phyloP scores from a whole-genome alignment of 2,113 vertebrate genomes.

The Centropristis striata region DNA sequence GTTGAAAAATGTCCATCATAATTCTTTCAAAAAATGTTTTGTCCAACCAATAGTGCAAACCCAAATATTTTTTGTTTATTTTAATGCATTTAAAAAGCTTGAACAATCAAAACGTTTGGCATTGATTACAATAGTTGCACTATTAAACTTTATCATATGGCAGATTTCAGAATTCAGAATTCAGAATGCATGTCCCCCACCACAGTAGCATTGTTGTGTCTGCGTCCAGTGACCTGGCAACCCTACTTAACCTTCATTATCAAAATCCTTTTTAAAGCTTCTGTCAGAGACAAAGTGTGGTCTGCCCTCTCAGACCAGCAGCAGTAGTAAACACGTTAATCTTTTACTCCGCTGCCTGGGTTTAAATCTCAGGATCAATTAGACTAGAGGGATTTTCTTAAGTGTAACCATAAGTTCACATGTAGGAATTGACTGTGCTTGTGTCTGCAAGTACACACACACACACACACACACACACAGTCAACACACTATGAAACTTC shows the following conservation, averaged over 20 bases:
- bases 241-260: constrained; percentile 41
- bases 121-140: background rate
- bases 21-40: background rate
- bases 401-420: constrained; percentile 18
- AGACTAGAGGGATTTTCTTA: constrained; percentile 40
- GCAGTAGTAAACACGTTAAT: constrained; percentile 55
- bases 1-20: background rate
- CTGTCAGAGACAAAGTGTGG: constrained; percentile 17
- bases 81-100: background rate
- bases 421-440: background rate
- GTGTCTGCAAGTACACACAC: constrained; percentile 5
- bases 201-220: constrained; percentile 10
- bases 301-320: background rate
- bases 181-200: too few species aligned
- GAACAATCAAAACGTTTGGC: background rate
- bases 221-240: constrained; percentile 1
- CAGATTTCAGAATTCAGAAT: background rate
- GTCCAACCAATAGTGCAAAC: too few species aligned
- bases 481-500: background rate
- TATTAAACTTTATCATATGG: background rate
- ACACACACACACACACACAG: background rate
- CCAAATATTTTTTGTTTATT: background rate
- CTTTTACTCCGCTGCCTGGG: constrained; percentile 15
- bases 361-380: constrained; percentile 28
- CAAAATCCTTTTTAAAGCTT: constrained; percentile 46